Percentiles rank a stretch among this genome's conserved stretches.
Conservation (phyloP, 1,140 invertebrate genomes). For the Drosophila micromelanica region DNA sequence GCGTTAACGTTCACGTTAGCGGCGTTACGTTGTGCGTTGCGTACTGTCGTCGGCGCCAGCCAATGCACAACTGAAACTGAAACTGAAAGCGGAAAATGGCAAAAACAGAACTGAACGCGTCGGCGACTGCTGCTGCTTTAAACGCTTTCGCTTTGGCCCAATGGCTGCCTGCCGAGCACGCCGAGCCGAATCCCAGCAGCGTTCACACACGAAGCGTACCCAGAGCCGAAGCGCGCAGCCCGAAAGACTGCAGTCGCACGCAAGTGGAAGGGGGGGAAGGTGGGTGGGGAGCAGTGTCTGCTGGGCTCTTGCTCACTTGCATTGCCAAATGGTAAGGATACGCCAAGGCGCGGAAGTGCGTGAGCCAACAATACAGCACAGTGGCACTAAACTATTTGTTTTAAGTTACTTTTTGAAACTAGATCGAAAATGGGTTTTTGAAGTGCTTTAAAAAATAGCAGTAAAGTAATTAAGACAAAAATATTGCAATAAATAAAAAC, state of each 20-base stretch:
- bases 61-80: conserved; percentile 69
- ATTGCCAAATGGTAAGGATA: conserved; percentile 57
- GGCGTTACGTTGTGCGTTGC: conserved; percentile 8
- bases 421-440: too few species aligned
- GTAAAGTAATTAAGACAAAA: not conserved
- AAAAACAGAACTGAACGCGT: conserved; percentile 54
- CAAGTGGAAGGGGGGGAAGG: not conserved
- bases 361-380: conserved; percentile 38
- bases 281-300: conserved; percentile 4
- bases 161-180: conserved; percentile 28
- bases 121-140: conserved; percentile 64
- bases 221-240: conserved; percentile 25
- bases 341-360: conserved; percentile 53
- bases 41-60: conserved; percentile 57
- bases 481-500: not conserved
- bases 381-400: conserved; percentile 4
- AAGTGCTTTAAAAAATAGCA: too few species aligned
- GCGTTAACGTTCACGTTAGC: too few species aligned
- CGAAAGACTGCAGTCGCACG: conserved; percentile 29
- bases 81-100: conserved; percentile 25
- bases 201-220: not conserved
- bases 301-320: conserved; percentile 55
- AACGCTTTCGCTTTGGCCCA: conserved; percentile 43
- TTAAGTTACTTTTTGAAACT: not conserved
- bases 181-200: conserved; percentile 1